phyloP scores from a whole-genome alignment of 2,113 vertebrate species.

The Echinops telfairi region DNA sequence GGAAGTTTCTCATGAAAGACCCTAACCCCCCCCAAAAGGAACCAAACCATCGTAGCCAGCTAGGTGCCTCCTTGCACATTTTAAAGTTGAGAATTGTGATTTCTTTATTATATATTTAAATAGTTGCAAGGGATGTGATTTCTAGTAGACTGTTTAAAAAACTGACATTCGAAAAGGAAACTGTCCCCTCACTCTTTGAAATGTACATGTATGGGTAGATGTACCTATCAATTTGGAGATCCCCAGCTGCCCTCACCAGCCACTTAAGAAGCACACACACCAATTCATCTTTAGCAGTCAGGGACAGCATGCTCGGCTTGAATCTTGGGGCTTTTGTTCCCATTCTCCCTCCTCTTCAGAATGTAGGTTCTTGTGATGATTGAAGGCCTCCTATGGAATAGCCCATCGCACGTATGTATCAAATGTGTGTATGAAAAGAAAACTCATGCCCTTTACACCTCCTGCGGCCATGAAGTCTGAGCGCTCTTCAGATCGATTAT shows the following conservation, averaged over 20 bases:
- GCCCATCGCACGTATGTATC: constrained; percentile 34
- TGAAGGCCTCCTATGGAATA: constrained; percentile 45
- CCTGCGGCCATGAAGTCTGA: background rate
- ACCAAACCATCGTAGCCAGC: background rate
- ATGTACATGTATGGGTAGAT: background rate
- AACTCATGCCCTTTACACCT: constrained; percentile 57
- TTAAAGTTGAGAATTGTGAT: constrained; percentile 41
- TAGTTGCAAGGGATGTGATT: constrained; percentile 8
- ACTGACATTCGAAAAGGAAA: constrained; percentile 62
- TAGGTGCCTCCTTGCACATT: constrained; percentile 1
- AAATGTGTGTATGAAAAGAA: constrained; percentile 34
- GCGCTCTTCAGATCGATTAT: constrained; percentile 47
- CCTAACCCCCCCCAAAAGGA: background rate
- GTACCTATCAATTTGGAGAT: background rate
- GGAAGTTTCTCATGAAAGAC: constrained; percentile 22
- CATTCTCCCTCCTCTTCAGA: constrained; percentile 47
- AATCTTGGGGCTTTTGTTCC: constrained; percentile 50
- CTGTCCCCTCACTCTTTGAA: constrained; percentile 57
- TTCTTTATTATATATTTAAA: constrained; percentile 66
- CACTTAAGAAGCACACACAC: background rate
- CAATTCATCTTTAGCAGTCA: constrained; percentile 17
- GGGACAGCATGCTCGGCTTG: constrained; percentile 1
- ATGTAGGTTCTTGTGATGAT: constrained; percentile 57
- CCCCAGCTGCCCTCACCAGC: no score
- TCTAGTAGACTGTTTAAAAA: constrained; percentile 47